These are phyloP conservation scores for Bothrops alternatus DNA, from an alignment of 2,797 vertebrate genomes.

Conservation along the genomic window DNA sequence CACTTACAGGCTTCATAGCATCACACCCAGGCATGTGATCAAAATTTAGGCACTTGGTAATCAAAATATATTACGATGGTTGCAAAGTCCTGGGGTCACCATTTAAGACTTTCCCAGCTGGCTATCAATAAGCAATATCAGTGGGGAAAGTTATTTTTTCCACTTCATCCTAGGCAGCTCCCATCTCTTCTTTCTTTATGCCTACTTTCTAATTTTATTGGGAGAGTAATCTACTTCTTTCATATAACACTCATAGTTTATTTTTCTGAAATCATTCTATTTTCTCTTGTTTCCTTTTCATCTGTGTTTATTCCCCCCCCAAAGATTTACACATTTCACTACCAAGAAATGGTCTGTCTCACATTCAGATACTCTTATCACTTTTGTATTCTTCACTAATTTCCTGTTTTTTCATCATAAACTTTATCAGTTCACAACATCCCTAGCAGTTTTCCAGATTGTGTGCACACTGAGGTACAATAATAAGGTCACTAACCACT, in stretches of 20 bases:
- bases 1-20: too few relatives aligned
- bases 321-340: neutral
- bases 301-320: neutral
- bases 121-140: neutral
- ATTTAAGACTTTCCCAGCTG: neutral
- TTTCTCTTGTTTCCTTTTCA: neutral
- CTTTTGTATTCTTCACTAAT: neutral
- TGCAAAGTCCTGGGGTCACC: neutral
- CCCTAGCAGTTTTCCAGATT: neutral
- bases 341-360: neutral
- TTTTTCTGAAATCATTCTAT: neutral
- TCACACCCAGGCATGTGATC: too few relatives aligned
- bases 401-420: neutral
- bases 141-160: neutral
- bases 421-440: neutral
- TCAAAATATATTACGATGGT: neutral
- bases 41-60: neutral
- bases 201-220: neutral
- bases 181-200: neutral
- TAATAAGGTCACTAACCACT: neutral
- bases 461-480: neutral
- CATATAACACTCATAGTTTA: neutral
- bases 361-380: neutral
- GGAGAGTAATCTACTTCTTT: neutral
- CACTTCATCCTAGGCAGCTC: neutral